These are phyloP conservation scores for Pedionomus torquatus DNA, from an alignment of 2,113 vertebrate species.

Conservation along the genomic window DNA sequence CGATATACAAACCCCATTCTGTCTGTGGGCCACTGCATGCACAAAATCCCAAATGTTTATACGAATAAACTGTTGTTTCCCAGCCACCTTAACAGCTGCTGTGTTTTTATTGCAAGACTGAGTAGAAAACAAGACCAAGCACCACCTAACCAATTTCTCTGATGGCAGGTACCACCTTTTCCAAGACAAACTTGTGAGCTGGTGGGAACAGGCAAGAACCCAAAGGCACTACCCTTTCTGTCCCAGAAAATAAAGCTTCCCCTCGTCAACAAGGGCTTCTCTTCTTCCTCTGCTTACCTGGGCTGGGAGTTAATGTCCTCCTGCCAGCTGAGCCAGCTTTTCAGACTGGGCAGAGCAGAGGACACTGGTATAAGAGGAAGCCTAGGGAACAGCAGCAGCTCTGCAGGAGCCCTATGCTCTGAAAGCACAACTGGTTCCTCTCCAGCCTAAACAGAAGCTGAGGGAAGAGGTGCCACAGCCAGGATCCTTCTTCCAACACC, in stretches of 20 bases:
- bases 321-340: not conserved
- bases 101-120: not conserved
- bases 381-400: not conserved
- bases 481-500: not conserved
- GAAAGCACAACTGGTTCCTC: not conserved
- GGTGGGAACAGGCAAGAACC: not conserved
- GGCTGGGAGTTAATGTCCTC: not conserved
- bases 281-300: not conserved
- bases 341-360: not conserved
- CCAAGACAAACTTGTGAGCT: not conserved
- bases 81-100: not conserved
- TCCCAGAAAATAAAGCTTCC: not conserved
- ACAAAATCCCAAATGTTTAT: not conserved
- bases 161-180: not conserved
- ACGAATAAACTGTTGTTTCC: not conserved
- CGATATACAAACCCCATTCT: not conserved
- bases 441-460: not conserved
- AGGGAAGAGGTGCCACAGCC: not conserved
- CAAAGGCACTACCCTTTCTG: not conserved
- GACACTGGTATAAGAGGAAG: not conserved
- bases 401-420: not conserved
- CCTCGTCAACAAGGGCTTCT: not conserved
- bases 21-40: not conserved
- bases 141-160: not conserved
- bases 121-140: not conserved